These are phyloP conservation scores for Pandion haliaetus DNA, from an alignment of 2,113 vertebrate species.

Conservation along the genomic window DNA sequence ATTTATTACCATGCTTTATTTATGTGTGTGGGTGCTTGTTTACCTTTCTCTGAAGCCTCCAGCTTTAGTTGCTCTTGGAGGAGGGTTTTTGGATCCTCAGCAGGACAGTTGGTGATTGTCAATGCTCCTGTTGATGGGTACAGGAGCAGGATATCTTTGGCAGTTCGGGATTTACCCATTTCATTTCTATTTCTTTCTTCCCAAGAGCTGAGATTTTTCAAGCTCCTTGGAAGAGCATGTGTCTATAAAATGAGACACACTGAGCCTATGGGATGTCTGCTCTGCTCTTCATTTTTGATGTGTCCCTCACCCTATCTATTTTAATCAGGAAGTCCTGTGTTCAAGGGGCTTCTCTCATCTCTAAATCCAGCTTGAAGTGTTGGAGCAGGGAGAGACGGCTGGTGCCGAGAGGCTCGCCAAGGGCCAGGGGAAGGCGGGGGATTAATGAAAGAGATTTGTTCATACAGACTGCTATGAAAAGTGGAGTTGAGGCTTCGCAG, in stretches of 20 bases:
- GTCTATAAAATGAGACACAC: background rate
- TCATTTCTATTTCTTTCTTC: background rate
- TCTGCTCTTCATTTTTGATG: background rate
- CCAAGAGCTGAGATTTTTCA: background rate
- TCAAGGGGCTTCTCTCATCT: conserved; percentile 22
- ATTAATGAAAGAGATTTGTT: conserved; percentile 58
- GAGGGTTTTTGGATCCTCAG: background rate
- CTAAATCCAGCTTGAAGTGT: conserved; percentile 40
- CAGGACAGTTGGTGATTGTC: background rate
- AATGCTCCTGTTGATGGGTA: background rate
- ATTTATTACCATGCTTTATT: conserved; percentile 38
- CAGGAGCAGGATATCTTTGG: background rate
- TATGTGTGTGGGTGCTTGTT: conserved; percentile 9
- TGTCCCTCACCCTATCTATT: background rate
- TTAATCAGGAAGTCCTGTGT: conserved; percentile 13
- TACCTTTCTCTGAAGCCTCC: conserved; percentile 2
- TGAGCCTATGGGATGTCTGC: background rate
- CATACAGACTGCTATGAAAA: conserved; percentile 38
- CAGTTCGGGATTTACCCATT: background rate
- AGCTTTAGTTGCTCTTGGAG: background rate
- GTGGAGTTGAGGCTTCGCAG: conserved; percentile 36
- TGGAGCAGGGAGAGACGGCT: background rate
- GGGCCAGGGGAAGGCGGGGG: background rate
- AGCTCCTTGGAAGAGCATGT: background rate
- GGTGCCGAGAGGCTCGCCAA: background rate